phyloP scores from a whole-genome alignment of 2,888 invertebrate genomes.

The Amphipoea oculea region DNA sequence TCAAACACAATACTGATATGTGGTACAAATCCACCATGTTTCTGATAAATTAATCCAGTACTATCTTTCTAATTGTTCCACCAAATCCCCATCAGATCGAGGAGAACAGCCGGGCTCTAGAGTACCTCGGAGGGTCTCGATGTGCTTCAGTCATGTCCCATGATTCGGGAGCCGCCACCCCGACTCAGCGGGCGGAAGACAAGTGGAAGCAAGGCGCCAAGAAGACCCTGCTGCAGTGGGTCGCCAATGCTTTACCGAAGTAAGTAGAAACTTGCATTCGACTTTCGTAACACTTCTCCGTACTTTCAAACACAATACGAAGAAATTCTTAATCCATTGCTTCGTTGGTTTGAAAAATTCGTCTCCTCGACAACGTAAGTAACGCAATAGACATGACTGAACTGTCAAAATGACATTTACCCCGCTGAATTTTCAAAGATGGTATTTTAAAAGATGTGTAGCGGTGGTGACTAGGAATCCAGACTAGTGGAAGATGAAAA shows the following conservation, averaged over 20 bases:
- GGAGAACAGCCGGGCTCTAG: constrained; percentile 97
- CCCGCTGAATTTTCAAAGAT: neutral
- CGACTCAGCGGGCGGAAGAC: constrained; percentile 90
- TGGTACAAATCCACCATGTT: neutral
- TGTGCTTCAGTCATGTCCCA: constrained; percentile 95
- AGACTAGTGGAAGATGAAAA: neutral
- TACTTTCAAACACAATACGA: neutral
- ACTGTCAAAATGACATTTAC: neutral
- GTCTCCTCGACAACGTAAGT: neutral
- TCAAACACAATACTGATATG: neutral
- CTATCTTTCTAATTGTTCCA: neutral
- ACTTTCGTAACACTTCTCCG: neutral
- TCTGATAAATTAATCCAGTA: neutral
- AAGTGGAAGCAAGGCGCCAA: constrained; percentile 97
- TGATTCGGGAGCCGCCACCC: constrained; percentile 94
- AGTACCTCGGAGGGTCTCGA: constrained; percentile 94
- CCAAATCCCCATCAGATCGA: constrained; percentile 93
- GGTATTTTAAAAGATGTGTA: neutral
- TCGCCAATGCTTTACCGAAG: constrained; percentile 95
- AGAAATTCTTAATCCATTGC: neutral
- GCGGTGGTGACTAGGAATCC: too few species aligned
- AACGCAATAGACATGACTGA: neutral
- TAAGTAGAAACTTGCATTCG: constrained; percentile 60
- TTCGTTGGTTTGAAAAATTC: neutral
- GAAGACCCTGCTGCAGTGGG: constrained; percentile 98